Evolutionary conservation across 2,888 invertebrate genomes (phyloP), one percentile per base, ranked within the genome.

Genomic region (Aromia moschata): DNA sequence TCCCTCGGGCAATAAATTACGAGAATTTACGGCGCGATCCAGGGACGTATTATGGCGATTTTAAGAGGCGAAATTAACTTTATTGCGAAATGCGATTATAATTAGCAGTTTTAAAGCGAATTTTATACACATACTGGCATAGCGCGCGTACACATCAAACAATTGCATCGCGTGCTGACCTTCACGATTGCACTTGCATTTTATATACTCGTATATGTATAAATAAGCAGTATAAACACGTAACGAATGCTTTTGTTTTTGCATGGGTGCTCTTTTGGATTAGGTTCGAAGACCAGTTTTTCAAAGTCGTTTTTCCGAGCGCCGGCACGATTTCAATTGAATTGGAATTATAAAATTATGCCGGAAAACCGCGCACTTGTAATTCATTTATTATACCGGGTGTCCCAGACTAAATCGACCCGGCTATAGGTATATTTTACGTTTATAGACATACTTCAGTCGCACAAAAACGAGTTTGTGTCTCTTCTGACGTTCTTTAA

Each of bases 131-230:
- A n/a, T n/a, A n/a, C n/a, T n/a, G n/a, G n/a, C n/a, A n/a, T n/a
- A n/a, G n/a, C n/a, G n/a, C 37, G 9, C 33, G 54, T 51, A 49
- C 46, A 62, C 59, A 51, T 54, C 44, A 54, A 62, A 62, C 54
- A 56, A 62, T 60, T 64, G 65, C 64, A 63, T 69, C 60, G 64
- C 68, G 64, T 67, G 67, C 61, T 69, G 65, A 68, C 70, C 69
- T 71, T 70, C 64, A 58, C 60, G 49, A 57, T 64, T 60, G 53
- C 57, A 62, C 64, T 60, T 58, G 57, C 57, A 64, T 64, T 33
- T 33, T 33, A 25, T 25, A 25, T 25, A 25, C 3, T 25, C 3
- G 25, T 25, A 25, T 3, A 3, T 25, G 25, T 25, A 25, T 25
- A 25, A 25, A 25, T 25, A 25, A n/a, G n/a, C n/a, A n/a, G n/a